phyloP scores from a whole-genome alignment of 1,140 invertebrate species.

The Lordiphosa clarofinis region DNA sequence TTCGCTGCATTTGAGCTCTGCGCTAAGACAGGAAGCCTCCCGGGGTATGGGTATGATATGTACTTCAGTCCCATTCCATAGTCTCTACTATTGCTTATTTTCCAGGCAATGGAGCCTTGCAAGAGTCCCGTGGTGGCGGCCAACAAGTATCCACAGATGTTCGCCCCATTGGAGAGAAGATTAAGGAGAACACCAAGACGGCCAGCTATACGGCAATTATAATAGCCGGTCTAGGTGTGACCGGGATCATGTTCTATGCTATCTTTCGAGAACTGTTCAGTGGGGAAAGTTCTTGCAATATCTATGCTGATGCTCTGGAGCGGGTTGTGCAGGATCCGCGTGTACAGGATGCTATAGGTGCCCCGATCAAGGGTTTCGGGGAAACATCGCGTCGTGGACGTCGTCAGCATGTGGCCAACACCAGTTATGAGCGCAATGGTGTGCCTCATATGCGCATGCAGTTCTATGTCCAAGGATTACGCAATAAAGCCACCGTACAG shows the following conservation, averaged over 20 bases:
- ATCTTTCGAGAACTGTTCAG: conserved; percentile 93
- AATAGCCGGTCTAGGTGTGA: conserved; percentile 87
- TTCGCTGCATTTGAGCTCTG: conserved; percentile 30
- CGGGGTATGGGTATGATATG: conserved; percentile 40
- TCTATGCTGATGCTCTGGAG: conserved; percentile 90
- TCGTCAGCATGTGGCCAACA: conserved; percentile 86
- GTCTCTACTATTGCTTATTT: not conserved
- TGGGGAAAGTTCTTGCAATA: conserved; percentile 89
- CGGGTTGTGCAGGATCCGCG: conserved; percentile 84
- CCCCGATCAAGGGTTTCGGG: conserved; percentile 93
- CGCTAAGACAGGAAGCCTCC: conserved; percentile 26
- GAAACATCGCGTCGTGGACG: conserved; percentile 90
- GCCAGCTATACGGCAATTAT: conserved; percentile 91
- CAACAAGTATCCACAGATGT: conserved; percentile 82
- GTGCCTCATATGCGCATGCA: conserved; percentile 90
- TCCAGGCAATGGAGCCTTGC: conserved; percentile 30
- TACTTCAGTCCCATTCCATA: not conserved
- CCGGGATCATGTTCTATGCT: conserved; percentile 89
- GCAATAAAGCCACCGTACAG: conserved; percentile 89
- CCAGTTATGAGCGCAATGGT: conserved; percentile 87
- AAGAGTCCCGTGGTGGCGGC: conserved; percentile 35
- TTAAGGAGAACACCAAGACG: conserved; percentile 93
- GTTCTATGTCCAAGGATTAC: conserved; percentile 92
- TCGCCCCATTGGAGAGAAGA: conserved; percentile 85
- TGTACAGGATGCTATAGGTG: conserved; percentile 88